Base-by-base conservation (phyloP, 2,888 invertebrate genomes). In the Alloscopus bannaensis region DNA sequence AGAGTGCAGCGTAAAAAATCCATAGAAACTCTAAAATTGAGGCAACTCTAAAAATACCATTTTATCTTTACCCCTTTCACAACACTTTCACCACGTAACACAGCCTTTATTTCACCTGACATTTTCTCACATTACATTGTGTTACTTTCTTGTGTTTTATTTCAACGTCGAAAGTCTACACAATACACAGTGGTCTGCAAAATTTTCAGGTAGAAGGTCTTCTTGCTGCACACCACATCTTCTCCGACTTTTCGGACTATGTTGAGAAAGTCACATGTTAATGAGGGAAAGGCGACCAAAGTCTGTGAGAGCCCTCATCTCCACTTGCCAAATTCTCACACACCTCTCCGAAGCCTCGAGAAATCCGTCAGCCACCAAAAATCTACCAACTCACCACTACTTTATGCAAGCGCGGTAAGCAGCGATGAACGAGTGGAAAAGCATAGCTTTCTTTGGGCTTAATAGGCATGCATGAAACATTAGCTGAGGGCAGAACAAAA, bases 391-490 rank as follows among this genome's bases (percentile, higher is more conserved):
- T n/a, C n/a, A n/a, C n/a, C n/a, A n/a, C n/a, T n/a, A n/a, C 40
- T 8, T 40, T 11, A 40, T 8, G 40, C 64, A 45, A 62, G 24
- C 42, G 45, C 6, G 22, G n/a, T 60, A n/a, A 18, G 22, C 24
- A 47, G 47, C 26, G 18, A 11, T 52, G 18, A 57, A 29, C 28
- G n/a, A n/a, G n/a, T n/a, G n/a, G n/a, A 52, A 60, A 45, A 64
- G 24, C 77, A 31, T 62, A 55, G 69, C n/a, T 70, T 64, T 8
- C 55, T 77, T 69, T 29, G 70, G 77, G 69, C 70, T 60, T 64
- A 42, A 70, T 57, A 64, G 55, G 64, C 64, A 77, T 62, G 57
- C 69, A 69, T 69, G 69, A 77, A 69, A 77, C 77, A 76, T 60
- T 76, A 52, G 52, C 42, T 69, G 76, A 52, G 76, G 69, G 55